These are phyloP conservation scores for Strigamia transsilvanica DNA, from an alignment of 2,888 invertebrate species.

Conservation along the genomic window DNA sequence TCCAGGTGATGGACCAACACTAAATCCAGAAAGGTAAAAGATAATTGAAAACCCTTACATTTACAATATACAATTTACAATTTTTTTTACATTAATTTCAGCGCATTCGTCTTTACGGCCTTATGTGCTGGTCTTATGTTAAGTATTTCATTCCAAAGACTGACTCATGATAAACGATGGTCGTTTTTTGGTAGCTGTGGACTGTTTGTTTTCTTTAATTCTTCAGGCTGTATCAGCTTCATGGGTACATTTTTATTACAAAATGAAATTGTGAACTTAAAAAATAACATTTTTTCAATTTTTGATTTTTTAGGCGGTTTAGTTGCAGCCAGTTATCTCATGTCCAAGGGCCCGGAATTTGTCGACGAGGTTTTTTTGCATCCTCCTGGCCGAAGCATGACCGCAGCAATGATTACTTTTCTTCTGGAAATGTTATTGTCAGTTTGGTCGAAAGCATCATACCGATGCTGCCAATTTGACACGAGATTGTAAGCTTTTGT, in stretches of 20 bases:
- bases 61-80: too few species aligned
- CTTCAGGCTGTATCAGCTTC: constrained; percentile 62
- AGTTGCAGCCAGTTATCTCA: constrained; percentile 61
- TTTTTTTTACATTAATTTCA: background rate
- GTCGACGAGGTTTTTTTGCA: constrained; percentile 60
- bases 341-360: constrained; percentile 63
- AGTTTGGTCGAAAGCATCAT: constrained; percentile 65
- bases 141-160: background rate
- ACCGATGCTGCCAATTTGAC: too few species aligned
- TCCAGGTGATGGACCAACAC: constrained; percentile 62
- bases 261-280: background rate
- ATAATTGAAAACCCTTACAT: background rate
- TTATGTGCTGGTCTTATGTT: background rate
- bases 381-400: constrained; percentile 61
- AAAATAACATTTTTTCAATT: background rate
- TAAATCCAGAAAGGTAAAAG: constrained; percentile 63
- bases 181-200: constrained; percentile 60
- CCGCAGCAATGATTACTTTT: constrained; percentile 61
- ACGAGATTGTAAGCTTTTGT: too few species aligned
- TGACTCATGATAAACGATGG: constrained; percentile 57
- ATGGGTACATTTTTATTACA: constrained; percentile 59
- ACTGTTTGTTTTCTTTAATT: constrained; percentile 60
- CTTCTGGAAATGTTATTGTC: constrained; percentile 62
- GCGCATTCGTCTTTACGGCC: background rate
- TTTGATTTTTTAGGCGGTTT: constrained; percentile 61